Evolutionary conservation across 2,113 vertebrate genomes (phyloP), one percentile per base, ranked within the genome.

Genomic region (Sciurus niger): DNA sequence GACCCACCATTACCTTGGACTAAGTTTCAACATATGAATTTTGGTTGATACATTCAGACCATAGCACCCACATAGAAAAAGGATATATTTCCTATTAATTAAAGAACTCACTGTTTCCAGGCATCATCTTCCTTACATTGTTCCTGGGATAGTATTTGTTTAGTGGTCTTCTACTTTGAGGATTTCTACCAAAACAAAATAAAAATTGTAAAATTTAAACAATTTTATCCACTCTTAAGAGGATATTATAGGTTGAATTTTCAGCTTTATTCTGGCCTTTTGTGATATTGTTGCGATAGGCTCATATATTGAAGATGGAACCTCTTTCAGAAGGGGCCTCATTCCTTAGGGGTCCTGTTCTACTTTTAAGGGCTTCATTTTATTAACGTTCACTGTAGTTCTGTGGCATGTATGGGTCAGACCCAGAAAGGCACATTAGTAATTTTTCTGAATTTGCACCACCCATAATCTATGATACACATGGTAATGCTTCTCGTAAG

Each of bases 161-260:
- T 67, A 65, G 24, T 37, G 60, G 37, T 91, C 24, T 80, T 74
- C 48, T 80, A n/a, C 37, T 72, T 84, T 46, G 24, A 74, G 24
- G n/a, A 76, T 85, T 93, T 95, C 58, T 22, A 74, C 55, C 53
- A 48, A 67, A 40, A 82, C 25, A 67, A 90, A 90, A 86, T 67
- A 53, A 76, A 91, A 90, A 65, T 67, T 80, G 9, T 85, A 94
- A 90, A 82, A 53, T 73, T 84, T 73, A n/a, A n/a, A 93, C 25
- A 60, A 12, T 90, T 90, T 60, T 90, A 8, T 73, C 32, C 28
- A 51, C 51, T n/a, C 4, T 46, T 70, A 51, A 51, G 25, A 84
- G 73, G 20, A 73, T 78, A 25, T 37, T n/a, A 46, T 55, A 13
- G 37, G 24, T 80, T 85, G n/a, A 73, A 72, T 67, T 93, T 93